A percentile compares a stretch with the other conserved stretches of the same genome.
Conservation (phyloP, 2,888 invertebrate species). For the Anthophora plumipes region DNA sequence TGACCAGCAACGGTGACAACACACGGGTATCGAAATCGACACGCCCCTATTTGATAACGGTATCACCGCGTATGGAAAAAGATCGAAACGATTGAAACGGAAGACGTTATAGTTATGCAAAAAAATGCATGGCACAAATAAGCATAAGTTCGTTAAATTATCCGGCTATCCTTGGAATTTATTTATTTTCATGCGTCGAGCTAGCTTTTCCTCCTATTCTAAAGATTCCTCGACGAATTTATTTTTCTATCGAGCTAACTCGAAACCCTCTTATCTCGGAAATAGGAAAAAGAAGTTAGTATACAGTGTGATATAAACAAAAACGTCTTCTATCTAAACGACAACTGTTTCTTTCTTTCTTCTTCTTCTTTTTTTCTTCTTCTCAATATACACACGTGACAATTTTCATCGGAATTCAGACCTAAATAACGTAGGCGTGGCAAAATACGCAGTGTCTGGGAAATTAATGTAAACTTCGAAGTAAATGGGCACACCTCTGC, state of each 20-base stretch:
- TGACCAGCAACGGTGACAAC: background rate
- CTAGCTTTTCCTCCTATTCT: background rate
- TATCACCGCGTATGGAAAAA: background rate
- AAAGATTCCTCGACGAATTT: background rate
- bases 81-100: background rate
- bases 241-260: background rate
- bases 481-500: constrained; percentile 8
- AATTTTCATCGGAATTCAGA: background rate
- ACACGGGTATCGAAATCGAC: background rate
- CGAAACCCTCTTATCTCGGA: too few relatives aligned
- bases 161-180: background rate
- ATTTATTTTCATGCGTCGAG: constrained; percentile 1
- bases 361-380: too few relatives aligned
- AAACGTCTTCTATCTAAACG: background rate
- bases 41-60: constrained; percentile 7
- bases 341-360: background rate
- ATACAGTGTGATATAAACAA: too few relatives aligned
- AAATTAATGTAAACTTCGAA: constrained; percentile 1
- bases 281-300: too few relatives aligned
- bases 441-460: background rate
- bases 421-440: constrained; percentile 18
- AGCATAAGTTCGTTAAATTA: constrained; percentile 11
- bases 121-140: background rate
- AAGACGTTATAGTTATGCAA: background rate
- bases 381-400: background rate